Evolutionary conservation across 2,888 invertebrate species (phyloP).

Genomic region (Acrobasis repandana): DNA sequence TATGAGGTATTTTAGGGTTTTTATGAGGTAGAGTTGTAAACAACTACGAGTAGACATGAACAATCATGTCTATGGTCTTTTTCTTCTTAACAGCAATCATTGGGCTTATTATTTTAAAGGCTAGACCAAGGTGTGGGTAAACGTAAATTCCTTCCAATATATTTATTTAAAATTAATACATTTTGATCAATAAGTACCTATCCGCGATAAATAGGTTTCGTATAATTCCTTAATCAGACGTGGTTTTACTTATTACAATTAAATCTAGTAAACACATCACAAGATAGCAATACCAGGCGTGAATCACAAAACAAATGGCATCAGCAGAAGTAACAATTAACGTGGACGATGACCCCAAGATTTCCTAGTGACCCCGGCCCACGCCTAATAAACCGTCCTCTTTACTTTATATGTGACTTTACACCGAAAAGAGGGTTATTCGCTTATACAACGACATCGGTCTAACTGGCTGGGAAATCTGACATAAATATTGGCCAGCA

Average conservation of each 20-base stretch:
- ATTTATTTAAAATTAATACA: too few species aligned
- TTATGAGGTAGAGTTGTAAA: too few species aligned
- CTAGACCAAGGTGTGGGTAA: too few species aligned
- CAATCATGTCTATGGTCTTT: too few species aligned
- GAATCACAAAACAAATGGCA: conserved; percentile 34
- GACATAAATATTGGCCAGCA: too few species aligned
- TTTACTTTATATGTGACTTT: neutral
- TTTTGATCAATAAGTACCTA: too few species aligned
- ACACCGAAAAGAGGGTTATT: neutral
- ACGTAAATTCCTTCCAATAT: too few species aligned
- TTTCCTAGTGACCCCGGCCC: conserved; percentile 27
- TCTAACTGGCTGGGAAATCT: too few species aligned
- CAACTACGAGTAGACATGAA: too few species aligned
- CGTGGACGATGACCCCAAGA: conserved; percentile 37
- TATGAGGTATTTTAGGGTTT: neutral
- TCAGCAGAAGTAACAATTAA: conserved; percentile 41
- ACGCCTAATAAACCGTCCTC: conserved; percentile 26
- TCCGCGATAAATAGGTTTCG: neutral
- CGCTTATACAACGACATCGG: too few species aligned
- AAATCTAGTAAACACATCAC: neutral
- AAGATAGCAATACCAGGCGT: conserved; percentile 35
- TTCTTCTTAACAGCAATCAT: too few species aligned
- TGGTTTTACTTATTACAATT: neutral
- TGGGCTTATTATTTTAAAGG: too few species aligned
- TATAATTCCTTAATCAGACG: neutral